These are phyloP conservation scores for Silurus meridionalis DNA, from an alignment of 2,113 vertebrate genomes.

Conservation along the genomic window DNA sequence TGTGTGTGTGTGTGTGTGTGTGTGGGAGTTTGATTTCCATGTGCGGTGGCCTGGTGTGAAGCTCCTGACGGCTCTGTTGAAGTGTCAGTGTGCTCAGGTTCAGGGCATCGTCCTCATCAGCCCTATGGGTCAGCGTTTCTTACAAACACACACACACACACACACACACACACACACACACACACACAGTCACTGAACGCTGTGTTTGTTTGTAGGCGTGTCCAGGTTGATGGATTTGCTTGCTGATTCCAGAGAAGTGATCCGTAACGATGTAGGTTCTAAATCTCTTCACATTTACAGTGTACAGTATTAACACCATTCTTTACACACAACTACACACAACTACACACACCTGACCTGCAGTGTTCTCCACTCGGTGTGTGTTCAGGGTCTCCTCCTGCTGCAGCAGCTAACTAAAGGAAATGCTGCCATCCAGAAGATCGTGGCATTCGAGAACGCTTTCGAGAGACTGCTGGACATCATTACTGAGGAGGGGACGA, in stretches of 20 bases:
- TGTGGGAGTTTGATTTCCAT: conserved; percentile 97
- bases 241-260: conserved; percentile 95
- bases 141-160: background rate
- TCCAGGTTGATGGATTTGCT: conserved; percentile 96
- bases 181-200: background rate
- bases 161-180: background rate
- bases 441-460: conserved; percentile 97
- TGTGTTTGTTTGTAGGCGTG: conserved; percentile 76
- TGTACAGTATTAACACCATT: background rate
- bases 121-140: conserved; percentile 87
- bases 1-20: conserved; percentile 20
- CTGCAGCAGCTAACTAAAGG: conserved; percentile 94
- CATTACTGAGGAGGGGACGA: conserved; percentile 93
- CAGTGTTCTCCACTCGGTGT: conserved; percentile 69
- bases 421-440: conserved; percentile 98
- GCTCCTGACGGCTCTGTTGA: conserved; percentile 88
- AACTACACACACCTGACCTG: background rate
- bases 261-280: conserved; percentile 93
- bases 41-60: conserved; percentile 97
- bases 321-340: background rate
- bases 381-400: conserved; percentile 83
- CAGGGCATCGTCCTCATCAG: conserved; percentile 96
- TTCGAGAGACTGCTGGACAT: conserved; percentile 96
- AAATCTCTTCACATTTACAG: background rate
- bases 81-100: conserved; percentile 86